phyloP scores from a whole-genome alignment of 2,113 vertebrate species.

The Calonectris borealis region DNA sequence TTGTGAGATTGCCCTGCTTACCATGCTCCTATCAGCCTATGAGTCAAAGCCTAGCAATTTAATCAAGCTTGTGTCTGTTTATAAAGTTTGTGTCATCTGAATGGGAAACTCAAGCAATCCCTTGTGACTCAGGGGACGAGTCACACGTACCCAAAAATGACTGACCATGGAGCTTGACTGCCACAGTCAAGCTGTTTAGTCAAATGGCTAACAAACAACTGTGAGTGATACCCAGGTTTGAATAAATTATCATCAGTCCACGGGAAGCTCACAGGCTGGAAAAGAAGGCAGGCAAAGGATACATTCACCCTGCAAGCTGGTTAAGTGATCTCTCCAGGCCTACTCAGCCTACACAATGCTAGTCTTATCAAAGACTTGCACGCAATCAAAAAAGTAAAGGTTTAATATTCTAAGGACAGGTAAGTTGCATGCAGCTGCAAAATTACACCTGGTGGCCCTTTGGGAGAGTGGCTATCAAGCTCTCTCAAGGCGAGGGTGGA shows the following conservation, averaged over 20 bases:
- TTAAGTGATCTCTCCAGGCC: neutral
- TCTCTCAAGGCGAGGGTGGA: rapidly evolving
- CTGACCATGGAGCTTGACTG: neutral
- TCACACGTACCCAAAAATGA: neutral
- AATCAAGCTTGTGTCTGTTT: neutral
- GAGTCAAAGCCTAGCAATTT: neutral
- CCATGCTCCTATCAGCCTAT: neutral
- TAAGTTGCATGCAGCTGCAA: neutral
- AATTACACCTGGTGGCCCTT: neutral
- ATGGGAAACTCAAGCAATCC: neutral
- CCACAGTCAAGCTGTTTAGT: neutral
- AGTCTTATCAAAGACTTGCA: neutral
- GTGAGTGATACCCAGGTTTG: neutral
- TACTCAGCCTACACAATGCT: neutral
- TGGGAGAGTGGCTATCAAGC: neutral
- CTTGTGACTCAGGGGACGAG: neutral
- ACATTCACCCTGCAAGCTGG: neutral
- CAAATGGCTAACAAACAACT: neutral
- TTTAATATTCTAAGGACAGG: neutral
- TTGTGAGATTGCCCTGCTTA: neutral
- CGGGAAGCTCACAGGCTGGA: neutral
- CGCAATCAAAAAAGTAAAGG: neutral
- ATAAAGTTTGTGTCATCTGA: neutral
- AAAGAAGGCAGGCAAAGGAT: neutral
- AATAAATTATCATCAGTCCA: neutral